Percentiles rank a stretch among this genome's conserved stretches.
phyloP scores from a whole-genome alignment of 2,888 invertebrate species.

The Ceraclea dissimilis region DNA sequence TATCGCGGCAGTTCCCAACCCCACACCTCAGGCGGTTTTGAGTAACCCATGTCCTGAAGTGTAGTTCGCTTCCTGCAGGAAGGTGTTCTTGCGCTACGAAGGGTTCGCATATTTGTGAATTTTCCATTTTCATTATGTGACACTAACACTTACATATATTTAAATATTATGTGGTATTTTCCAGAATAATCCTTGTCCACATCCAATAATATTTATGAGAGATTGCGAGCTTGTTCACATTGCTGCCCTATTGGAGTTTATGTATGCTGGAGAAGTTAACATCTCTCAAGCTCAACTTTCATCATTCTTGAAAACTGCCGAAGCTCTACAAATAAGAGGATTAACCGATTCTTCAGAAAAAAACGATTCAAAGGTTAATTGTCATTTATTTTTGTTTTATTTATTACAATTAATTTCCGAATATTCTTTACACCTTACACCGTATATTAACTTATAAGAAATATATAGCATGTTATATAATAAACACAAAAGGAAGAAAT shows the following conservation, averaged over 20 bases:
- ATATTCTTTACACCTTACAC: background rate
- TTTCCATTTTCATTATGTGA: no score
- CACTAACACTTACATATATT: no score
- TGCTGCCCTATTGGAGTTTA: conserved; percentile 71
- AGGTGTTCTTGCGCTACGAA: no score
- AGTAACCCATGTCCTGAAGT: no score
- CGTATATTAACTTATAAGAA: no score
- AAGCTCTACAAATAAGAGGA: conserved; percentile 71
- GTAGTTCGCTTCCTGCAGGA: no score
- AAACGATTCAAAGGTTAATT: conserved; percentile 33
- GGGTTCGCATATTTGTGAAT: no score
- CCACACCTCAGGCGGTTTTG: no score
- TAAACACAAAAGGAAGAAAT: no score
- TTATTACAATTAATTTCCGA: background rate
- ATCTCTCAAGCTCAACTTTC: conserved; percentile 72
- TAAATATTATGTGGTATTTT: no score
- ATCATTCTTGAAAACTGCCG: conserved; percentile 68
- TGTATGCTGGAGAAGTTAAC: conserved; percentile 81
- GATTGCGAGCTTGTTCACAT: conserved; percentile 75
- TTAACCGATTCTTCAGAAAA: conserved; percentile 62
- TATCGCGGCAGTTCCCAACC: no score
- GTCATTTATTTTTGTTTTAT: background rate
- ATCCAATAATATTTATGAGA: conserved; percentile 78
- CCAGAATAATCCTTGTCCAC: conserved; percentile 76
- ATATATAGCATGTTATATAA: no score